Base-by-base conservation (phyloP, 23 tunicate species). In the Ciona savignyi region DNA sequence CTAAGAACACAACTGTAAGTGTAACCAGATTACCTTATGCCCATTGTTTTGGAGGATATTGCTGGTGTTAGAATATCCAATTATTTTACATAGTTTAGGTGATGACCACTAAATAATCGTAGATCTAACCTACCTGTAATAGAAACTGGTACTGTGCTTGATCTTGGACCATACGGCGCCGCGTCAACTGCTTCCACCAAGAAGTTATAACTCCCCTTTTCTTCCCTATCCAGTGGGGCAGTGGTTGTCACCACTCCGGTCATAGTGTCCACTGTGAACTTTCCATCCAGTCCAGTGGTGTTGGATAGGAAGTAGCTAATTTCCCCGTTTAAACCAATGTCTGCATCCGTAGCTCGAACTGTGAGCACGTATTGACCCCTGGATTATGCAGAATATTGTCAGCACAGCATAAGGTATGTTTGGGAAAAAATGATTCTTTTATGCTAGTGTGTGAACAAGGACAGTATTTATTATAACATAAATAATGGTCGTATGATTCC, bases 321-420 rank as follows among this genome's bases (percentile, higher is more conserved):
- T 34, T 34, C 68, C 4, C 83, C 84, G 77, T 88, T 88, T 22
- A 78, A 29, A 19, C 80, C 96, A 21, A 60, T 62, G 56, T 88
- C 96, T 32, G 88, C 80, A 64, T 88, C 96, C 2, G 72, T 80
- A 3, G 96, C 96, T 0, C 77, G 80, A 4, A 88, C 96, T 22
- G 86, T 81, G 27, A 66, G 15, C 35, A 88, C 87, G 51, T 77
- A 88, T 60, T 88, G 96, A 21, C 87, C 96, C 66, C 96, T 88
- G 84, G 22, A 61, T 66, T 23, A 25, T 23, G n/a, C 25, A 73
- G 21, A 32, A 49, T 11, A 49, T 49, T 15, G 61, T 49, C 20
- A 49, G 20, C 20, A 49, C n/a, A 0, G 61, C 61, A 49, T 11
- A 49, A 49, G 20, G 20, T 11, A 11, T 15, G 15, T 20, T 49